Percentiles rank a stretch among this genome's conserved stretches.
Conservation (phyloP, 1,140 invertebrate species). For the Papilio aristodemus region DNA sequence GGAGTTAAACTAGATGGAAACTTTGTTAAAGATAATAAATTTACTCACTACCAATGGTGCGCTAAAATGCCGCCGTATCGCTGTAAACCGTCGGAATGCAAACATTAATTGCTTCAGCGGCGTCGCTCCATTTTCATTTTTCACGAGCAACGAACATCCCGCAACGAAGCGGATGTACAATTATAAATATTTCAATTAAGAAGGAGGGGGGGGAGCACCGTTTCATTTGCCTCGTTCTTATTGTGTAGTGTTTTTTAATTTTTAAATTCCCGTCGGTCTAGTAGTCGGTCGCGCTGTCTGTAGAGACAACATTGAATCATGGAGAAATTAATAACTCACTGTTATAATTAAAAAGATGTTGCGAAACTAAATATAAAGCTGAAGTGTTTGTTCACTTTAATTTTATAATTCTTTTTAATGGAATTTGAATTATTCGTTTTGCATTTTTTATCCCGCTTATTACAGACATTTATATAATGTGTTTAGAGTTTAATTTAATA, state of each 20-base stretch:
- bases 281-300: background rate
- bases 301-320: background rate
- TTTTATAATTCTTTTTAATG: too few species aligned
- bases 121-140: constrained; percentile 29
- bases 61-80: constrained; percentile 17
- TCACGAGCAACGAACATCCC: constrained; percentile 16
- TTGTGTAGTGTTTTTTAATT: constrained; percentile 31
- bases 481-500: too few species aligned
- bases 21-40: background rate
- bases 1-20: background rate
- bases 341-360: too few species aligned
- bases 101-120: constrained; percentile 33
- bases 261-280: background rate
- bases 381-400: too few species aligned
- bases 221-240: constrained; percentile 48
- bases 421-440: too few species aligned
- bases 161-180: constrained; percentile 42
- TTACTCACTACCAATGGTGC: background rate
- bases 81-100: constrained; percentile 13
- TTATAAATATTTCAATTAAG: constrained; percentile 78
- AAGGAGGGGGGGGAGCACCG: constrained; percentile 61
- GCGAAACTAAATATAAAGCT: too few species aligned
- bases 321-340: background rate
- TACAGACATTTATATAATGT: too few species aligned
- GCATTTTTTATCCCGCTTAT: too few species aligned